phyloP scores from a whole-genome alignment of 1,140 invertebrate genomes.

The Atta colombica region DNA sequence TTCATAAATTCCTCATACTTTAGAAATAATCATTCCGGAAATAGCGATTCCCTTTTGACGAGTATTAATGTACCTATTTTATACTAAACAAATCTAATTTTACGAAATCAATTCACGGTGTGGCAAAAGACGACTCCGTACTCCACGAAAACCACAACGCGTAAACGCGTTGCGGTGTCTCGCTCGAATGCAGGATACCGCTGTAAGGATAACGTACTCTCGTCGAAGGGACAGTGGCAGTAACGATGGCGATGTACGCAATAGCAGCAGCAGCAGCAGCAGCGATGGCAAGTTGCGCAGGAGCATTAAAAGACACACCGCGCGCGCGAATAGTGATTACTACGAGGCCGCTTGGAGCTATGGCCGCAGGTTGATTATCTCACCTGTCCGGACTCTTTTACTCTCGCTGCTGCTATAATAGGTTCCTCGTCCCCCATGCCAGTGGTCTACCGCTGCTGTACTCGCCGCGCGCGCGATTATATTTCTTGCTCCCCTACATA shows the following conservation, averaged over 20 bases:
- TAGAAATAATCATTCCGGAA: not conserved
- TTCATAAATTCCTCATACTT: not conserved
- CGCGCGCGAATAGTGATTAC: conserved; percentile 81
- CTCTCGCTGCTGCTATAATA: conserved; percentile 84
- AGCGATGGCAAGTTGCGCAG: conserved; percentile 52
- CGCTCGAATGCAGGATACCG: conserved; percentile 43
- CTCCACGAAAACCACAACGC: conserved; percentile 63
- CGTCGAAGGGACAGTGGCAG: conserved; percentile 19
- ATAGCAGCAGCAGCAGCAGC: conserved; percentile 9
- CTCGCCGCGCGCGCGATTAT: conserved; percentile 80
- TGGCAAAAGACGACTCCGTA: not conserved
- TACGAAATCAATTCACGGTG: conserved; percentile 1
- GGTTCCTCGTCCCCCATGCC: conserved; percentile 79
- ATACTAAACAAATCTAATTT: not conserved
- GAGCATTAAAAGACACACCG: conserved; percentile 78
- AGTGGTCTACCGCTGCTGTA: conserved; percentile 77
- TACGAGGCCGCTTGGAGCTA: conserved; percentile 78
- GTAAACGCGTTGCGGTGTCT: conserved; percentile 51
- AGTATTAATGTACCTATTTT: not conserved
- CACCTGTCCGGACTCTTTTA: conserved; percentile 85
- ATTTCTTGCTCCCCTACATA: conserved; percentile 79
- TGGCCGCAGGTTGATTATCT: conserved; percentile 84
- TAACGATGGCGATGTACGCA: conserved; percentile 24
- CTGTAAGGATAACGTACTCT: conserved; percentile 61
- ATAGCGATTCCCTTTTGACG: not conserved